A percentile compares a stretch with the other conserved stretches of the same genome.
These are phyloP conservation scores for Thamnaconus septentrionalis DNA, from an alignment of 2,113 vertebrate genomes.

Conservation along the genomic window DNA sequence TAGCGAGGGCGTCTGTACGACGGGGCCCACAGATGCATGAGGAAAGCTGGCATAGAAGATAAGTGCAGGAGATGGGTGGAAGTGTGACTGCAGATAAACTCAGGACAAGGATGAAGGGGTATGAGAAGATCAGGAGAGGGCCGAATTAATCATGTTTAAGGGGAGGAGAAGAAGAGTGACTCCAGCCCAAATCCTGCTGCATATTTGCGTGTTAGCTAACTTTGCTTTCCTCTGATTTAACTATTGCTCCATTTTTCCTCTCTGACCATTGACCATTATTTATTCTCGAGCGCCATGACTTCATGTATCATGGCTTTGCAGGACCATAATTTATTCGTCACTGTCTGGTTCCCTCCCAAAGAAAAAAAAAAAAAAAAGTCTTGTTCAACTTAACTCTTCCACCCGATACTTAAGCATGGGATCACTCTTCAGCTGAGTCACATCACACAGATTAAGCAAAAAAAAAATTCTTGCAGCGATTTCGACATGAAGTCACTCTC, in stretches of 20 bases:
- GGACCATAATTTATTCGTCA: constrained; percentile 7
- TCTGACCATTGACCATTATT: constrained; percentile 7
- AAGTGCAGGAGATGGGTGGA: constrained; percentile 50
- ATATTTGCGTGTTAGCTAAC: too few relatives aligned
- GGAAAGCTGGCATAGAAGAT: constrained; percentile 52
- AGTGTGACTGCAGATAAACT: constrained; percentile 59
- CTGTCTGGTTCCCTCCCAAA: neutral
- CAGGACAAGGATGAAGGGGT: constrained; percentile 9
- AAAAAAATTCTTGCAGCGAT: constrained; percentile 27
- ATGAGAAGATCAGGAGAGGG: neutral
- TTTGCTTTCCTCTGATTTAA: too few relatives aligned
- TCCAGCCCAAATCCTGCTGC: neutral
- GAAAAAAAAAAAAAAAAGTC: neutral
- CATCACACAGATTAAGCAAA: constrained; percentile 19
- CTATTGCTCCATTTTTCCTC: constrained; percentile 7
- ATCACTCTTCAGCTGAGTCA: constrained; percentile 29
- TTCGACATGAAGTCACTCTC: constrained; percentile 22
- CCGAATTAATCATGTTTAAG: neutral
- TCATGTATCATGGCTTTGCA: constrained; percentile 3
- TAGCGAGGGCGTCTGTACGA: constrained; percentile 41
- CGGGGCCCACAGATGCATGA: constrained; percentile 50
- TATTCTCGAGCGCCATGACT: constrained; percentile 17
- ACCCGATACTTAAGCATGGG: constrained; percentile 26
- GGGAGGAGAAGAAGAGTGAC: neutral
- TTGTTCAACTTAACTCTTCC: constrained; percentile 4